Evolutionary conservation across 2,797 vertebrate species (phyloP).

Genomic region (Petrocephalus schoutedeni): DNA sequence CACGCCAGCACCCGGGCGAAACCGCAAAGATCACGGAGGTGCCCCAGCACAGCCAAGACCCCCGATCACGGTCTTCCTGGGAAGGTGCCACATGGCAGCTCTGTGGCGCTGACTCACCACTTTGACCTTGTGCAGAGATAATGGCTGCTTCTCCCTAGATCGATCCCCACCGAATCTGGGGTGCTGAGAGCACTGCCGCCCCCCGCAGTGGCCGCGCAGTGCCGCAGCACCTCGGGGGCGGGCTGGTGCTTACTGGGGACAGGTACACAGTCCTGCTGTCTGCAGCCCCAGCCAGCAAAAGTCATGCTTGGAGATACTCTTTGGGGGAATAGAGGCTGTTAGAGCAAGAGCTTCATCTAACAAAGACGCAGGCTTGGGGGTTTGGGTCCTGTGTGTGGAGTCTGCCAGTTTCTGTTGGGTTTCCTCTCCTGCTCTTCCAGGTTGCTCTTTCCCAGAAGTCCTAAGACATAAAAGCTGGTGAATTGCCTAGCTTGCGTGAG

Average conservation of each 20-base stretch:
- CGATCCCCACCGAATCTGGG: neutral
- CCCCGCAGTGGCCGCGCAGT: neutral
- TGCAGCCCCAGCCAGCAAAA: neutral
- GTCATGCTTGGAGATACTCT: neutral
- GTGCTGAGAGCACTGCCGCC: neutral
- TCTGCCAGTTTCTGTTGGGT: neutral
- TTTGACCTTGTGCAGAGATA: slow-evolving; percentile 7
- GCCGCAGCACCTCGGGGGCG: neutral
- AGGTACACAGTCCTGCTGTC: neutral
- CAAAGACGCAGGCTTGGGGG: neutral
- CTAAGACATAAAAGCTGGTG: neutral
- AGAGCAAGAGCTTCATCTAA: neutral
- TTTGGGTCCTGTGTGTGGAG: neutral
- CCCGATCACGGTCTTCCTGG: neutral
- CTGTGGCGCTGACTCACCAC: neutral
- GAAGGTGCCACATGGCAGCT: neutral
- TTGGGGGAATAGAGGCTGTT: neutral
- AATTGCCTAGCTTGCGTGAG: neutral
- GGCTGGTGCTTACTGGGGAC: neutral
- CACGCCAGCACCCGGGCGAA: neutral
- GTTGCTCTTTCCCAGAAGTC: neutral
- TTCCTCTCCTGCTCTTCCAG: neutral
- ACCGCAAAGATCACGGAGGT: neutral
- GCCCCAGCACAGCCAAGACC: neutral
- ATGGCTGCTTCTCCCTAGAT: neutral